A percentile compares a stretch with the other conserved stretches of the same genome.
phyloP scores from a whole-genome alignment of 1,140 invertebrate genomes.

The Orchestia grillus region DNA sequence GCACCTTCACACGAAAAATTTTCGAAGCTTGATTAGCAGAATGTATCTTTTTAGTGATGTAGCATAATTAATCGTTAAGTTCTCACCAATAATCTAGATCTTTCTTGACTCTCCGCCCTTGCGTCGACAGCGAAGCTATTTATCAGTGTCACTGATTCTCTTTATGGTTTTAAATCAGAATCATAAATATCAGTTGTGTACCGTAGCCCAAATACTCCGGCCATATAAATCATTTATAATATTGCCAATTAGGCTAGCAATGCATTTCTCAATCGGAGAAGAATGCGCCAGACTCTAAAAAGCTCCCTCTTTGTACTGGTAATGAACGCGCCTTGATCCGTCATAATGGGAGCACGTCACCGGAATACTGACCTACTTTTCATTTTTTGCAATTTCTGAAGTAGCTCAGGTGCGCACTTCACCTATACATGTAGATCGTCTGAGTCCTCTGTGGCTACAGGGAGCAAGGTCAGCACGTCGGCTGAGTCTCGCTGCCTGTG shows the following conservation, averaged over 20 bases:
- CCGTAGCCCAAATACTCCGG: not conserved
- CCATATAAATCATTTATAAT: slow-evolving; percentile 50
- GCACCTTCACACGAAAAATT: not conserved
- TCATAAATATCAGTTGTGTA: slow-evolving; percentile 37
- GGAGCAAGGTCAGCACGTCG: not conserved
- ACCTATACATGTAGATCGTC: too few relatives aligned
- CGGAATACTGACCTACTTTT: not conserved
- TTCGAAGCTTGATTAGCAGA: not conserved
- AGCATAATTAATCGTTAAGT: not conserved
- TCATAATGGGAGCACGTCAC: not conserved
- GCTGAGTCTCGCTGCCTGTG: not conserved
- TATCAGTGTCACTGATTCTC: not conserved
- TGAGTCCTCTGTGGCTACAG: not conserved
- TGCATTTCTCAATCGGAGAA: slow-evolving; percentile 46
- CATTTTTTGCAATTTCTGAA: not conserved
- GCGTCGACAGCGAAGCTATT: not conserved
- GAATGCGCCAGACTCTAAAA: not conserved
- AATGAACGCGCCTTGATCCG: not conserved
- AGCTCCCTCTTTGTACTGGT: not conserved
- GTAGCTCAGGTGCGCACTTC: not conserved
- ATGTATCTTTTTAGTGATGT: not conserved
- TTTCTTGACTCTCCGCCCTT: not conserved
- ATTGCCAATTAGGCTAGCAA: slow-evolving; percentile 39
- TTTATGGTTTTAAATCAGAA: slow-evolving; percentile 29
- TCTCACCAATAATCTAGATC: not conserved